A percentile compares a stretch with the other conserved stretches of the same genome.
Evolutionary conservation across 2,113 vertebrate genomes (phyloP).

Genomic region (Coptodon rendalli): DNA sequence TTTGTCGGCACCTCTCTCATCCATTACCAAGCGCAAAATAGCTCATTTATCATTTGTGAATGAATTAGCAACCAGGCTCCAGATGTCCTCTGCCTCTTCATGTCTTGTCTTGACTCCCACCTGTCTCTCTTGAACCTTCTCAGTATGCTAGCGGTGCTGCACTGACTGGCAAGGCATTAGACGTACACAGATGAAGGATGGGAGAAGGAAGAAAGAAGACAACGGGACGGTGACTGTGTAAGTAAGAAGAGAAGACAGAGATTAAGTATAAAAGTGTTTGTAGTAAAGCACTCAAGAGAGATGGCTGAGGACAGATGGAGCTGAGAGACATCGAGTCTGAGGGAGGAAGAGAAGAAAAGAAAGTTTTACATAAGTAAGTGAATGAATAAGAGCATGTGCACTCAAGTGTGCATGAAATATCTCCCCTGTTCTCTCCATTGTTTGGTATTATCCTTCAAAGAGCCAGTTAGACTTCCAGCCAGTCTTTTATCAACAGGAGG

Average conservation of each 20-base stretch:
- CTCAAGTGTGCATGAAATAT: conserved; percentile 34
- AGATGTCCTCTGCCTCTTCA: conserved; percentile 34
- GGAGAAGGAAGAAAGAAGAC: background rate
- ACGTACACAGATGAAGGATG: conserved; percentile 30
- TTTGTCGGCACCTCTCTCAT: background rate
- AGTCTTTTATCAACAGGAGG: conserved; percentile 1
- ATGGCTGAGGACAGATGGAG: background rate
- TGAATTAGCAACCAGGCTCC: conserved; percentile 46
- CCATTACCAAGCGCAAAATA: conserved; percentile 25
- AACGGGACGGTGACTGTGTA: conserved; percentile 5
- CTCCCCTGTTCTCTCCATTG: background rate
- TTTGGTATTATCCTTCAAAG: conserved; percentile 19
- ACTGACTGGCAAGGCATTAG: conserved; percentile 48
- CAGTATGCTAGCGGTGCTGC: conserved; percentile 30
- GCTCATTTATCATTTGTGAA: conserved; percentile 43
- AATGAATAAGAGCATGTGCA: conserved; percentile 1
- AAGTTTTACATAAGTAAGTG: conserved; percentile 22
- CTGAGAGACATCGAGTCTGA: background rate
- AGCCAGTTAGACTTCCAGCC: background rate
- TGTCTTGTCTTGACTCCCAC: conserved; percentile 28
- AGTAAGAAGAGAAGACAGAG: conserved; percentile 37
- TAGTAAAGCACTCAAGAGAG: conserved; percentile 8
- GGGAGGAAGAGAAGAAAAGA: conserved; percentile 5
- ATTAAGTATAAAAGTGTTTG: conserved; percentile 37
- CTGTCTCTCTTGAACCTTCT: conserved; percentile 9